Base-by-base conservation (phyloP, 1,140 invertebrate species). In the Leptopilina clavipes region DNA sequence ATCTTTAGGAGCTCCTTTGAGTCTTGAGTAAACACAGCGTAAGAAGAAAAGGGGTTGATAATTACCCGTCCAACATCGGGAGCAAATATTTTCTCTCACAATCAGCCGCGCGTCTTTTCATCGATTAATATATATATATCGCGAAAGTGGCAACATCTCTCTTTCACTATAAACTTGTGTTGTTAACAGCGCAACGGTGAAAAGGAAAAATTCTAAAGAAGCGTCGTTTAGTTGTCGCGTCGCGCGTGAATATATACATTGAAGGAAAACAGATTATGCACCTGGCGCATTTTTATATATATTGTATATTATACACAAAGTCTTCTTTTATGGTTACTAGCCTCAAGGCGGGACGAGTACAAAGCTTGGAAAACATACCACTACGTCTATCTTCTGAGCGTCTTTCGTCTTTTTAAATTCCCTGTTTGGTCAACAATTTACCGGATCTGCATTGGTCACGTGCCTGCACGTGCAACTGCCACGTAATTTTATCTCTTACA, bases 361-460 rank as follows among this genome's bases (percentile, higher is more conserved):
- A 72, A 72, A 56, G 74, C 71, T 65, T 77, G 43, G 70, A 72
- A 56, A 43, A 74, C 56, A 65, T 31, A 31, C 25, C 5, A 31
- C 25, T 2, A 31, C 12, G 56, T 12, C 59, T 73, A 76, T 72
- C 65, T 79, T 48, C 44, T 7, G 40, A 40, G 8, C 72, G 37
- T 74, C 48, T 52, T 52, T 45, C 72, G 37, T 74, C 48, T 52
- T 52, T 45, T 70, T 76, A 1, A 75, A 73, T 72, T 44, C 37
- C 37, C 37, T 75, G 45, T 79, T 79, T 77, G 75, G 73, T 73
- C 78, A 75, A 77, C 56, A 44, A 75, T 74, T n/a, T 74, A 79
- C 40, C 73, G 56, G 59, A 65, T 31, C 59, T 65, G 59, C 25
- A 65, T 65, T 65, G 59, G 71, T 79, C 52, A 74, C 73, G 71